A percentile compares a stretch with the other conserved stretches of the same genome.
These are phyloP conservation scores for Cephus rjabovi DNA, from an alignment of 2,888 invertebrate species.

Conservation along the genomic window DNA sequence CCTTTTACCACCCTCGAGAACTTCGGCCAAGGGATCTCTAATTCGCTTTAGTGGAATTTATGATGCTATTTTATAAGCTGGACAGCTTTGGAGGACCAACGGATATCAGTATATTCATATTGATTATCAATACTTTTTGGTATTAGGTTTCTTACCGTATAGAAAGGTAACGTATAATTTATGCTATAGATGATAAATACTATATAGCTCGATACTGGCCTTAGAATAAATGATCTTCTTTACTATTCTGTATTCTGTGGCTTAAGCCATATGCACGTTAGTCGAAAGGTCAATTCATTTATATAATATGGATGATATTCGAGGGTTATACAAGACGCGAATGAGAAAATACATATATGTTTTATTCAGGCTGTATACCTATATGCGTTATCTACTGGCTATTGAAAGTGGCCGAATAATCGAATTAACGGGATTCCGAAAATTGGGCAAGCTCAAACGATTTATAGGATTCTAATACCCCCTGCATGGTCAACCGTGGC, in stretches of 20 bases:
- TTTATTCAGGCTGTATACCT: neutral
- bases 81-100: neutral
- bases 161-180: neutral
- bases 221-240: too few relatives aligned
- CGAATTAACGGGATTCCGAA: conserved; percentile 20
- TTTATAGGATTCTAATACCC: conserved; percentile 23
- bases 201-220: too few relatives aligned
- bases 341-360: neutral
- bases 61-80: neutral
- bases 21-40: conserved; percentile 25
- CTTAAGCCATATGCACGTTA: neutral
- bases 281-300: neutral
- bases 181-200: neutral
- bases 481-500: conserved; percentile 3
- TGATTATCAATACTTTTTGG: neutral
- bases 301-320: neutral
- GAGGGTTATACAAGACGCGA: neutral
- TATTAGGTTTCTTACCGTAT: neutral
- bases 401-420: conserved; percentile 16
- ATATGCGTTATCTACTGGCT: neutral
- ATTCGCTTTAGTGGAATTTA: conserved; percentile 30
- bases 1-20: conserved; percentile 15
- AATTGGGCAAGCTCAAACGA: conserved; percentile 19
- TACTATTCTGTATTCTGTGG: neutral
- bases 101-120: neutral